Evolutionary conservation across 2,113 vertebrate species (phyloP), one percentile per base, ranked within the genome.

Genomic region (Athene noctua): DNA sequence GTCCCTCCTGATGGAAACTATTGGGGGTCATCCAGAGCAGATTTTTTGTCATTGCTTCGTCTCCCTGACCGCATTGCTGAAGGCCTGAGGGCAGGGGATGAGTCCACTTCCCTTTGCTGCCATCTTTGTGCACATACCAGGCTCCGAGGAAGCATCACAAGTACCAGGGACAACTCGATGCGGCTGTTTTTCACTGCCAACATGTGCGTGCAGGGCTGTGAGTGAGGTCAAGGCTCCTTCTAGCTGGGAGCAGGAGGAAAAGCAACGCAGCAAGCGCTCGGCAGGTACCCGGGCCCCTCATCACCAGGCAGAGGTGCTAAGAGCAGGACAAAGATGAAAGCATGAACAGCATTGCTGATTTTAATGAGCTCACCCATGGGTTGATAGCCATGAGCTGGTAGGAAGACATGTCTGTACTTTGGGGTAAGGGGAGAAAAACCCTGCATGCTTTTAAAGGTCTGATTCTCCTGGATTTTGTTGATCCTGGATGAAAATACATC

Each of bases 71-170:
- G 1, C 2, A 1, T 36, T 4, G 4, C 71, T 25, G 42, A 25
- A 44, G 58, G 8, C 5, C 30, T 3, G 6, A 40, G 71, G 36
- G 13, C 6, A 2, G 23, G 36, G 38, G 12, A 49, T 2, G 34
- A 22, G n/a, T 22, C 26, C 0, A 1, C 6, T 6, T 34, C 36
- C n/a, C 46, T 61, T 46, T 32, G 62, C 62, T 51, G 44, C 55
- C 23, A 3, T 8, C 61, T 19, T 13, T 3, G 29, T 5, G 22
- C 22, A 1, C 11, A n/a, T 23, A 32, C 21, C 0, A 0, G 27
- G 55, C 57, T 47, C 2, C 0, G n/a, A 46, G 30, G 67, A 44
- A 21, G 51, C 55, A 7, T 19, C 51, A 8, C n/a, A 29, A 29
- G 40, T 46, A 8, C 29, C 30, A 6, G 36, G 63, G 51, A 55